Conservation (phyloP, 2,113 vertebrate species). For the Oryzias javanicus region DNA sequence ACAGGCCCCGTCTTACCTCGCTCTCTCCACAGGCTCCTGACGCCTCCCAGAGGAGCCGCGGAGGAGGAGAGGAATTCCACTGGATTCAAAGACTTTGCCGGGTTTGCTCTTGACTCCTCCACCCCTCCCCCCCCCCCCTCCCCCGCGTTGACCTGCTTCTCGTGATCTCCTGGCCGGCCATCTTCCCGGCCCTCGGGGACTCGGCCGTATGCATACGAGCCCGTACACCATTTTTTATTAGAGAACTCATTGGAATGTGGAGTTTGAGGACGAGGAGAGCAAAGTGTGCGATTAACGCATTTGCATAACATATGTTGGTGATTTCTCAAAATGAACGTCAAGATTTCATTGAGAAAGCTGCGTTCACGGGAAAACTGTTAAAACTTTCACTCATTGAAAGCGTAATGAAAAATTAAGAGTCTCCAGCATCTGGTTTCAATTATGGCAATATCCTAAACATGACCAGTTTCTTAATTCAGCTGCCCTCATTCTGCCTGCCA, state of each 20-base stretch:
- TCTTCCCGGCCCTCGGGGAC: constrained; percentile 45
- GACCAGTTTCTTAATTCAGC: constrained; percentile 54
- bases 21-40: constrained; percentile 77
- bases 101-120: constrained; percentile 61
- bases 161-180: constrained; percentile 54
- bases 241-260: constrained; percentile 18
- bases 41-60: constrained; percentile 73
- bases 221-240: constrained; percentile 11
- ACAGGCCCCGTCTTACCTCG: constrained; percentile 81
- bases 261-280: constrained; percentile 27
- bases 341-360: constrained; percentile 24
- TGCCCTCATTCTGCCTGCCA: constrained; percentile 48
- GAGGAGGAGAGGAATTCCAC: constrained; percentile 77
- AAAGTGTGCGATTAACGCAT: constrained; percentile 29
- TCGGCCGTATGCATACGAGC: constrained; percentile 18
- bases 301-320: constrained; percentile 14
- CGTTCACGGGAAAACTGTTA: constrained; percentile 24
- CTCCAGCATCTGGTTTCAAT: constrained; percentile 66
- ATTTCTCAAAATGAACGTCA: constrained; percentile 5
- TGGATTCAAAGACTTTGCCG: constrained; percentile 70
- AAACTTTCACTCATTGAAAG: constrained; percentile 39
- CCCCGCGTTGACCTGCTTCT: constrained; percentile 61
- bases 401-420: constrained; percentile 68
- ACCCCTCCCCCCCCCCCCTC: constrained; percentile 40
- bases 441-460: constrained; percentile 66